Evolutionary conservation across 2,797 vertebrate species (phyloP).

Genomic region (Sebastes trivittatus): DNA sequence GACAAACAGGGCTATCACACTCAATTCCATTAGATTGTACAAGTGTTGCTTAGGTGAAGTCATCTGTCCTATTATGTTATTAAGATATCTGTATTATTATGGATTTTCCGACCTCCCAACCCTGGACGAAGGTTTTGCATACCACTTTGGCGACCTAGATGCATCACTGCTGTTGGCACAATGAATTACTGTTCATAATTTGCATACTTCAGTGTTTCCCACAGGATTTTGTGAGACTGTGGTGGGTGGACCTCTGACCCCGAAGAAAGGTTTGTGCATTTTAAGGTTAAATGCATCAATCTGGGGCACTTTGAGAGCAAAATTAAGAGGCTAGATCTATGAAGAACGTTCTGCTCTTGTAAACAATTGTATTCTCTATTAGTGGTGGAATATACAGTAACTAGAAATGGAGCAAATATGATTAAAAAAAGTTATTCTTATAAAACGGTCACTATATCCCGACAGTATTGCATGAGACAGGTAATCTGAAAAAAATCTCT

Average conservation of each 20-base stretch:
- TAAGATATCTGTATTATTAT: background rate
- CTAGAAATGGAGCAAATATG: no score
- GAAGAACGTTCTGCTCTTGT: background rate
- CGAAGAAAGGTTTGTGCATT: background rate
- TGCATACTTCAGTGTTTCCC: background rate
- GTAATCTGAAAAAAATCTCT: no score
- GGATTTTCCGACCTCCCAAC: background rate
- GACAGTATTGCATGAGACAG: no score
- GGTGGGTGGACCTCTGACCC: background rate
- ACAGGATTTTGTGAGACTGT: no score
- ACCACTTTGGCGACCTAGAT: background rate
- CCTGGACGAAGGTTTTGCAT: background rate
- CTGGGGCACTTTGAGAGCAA: background rate
- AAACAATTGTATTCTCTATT: background rate
- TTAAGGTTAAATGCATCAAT: background rate
- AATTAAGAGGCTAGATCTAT: background rate
- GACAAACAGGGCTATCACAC: background rate
- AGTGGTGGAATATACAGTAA: background rate
- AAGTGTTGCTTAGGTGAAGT: background rate
- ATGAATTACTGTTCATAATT: background rate
- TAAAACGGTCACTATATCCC: no score
- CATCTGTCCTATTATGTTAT: background rate
- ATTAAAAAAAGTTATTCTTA: no score
- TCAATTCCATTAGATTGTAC: background rate
- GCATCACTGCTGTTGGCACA: background rate